phyloP scores from a whole-genome alignment of 2,888 invertebrate genomes.

The Clitarchus hookeri region DNA sequence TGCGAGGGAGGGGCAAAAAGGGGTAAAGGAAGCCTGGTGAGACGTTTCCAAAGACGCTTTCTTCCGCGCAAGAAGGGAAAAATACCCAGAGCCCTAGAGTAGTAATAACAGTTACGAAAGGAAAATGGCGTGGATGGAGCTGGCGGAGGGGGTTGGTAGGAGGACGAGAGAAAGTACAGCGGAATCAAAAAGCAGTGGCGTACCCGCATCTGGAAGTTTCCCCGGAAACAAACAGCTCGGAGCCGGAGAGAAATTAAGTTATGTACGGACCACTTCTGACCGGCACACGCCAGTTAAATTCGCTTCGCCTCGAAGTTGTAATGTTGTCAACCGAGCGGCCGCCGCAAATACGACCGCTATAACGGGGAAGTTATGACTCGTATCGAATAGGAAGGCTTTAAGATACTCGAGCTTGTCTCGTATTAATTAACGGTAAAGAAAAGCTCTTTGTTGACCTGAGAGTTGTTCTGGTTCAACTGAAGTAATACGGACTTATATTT shows the following conservation, averaged over 20 bases:
- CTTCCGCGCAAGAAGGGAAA: not conserved
- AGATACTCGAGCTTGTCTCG: not conserved
- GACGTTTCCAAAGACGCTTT: not conserved
- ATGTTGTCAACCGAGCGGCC: too few species aligned
- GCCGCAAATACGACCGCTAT: too few species aligned
- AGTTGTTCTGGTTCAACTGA: too few species aligned
- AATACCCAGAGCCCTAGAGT: not conserved
- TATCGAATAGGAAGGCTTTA: not conserved
- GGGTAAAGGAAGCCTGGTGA: not conserved
- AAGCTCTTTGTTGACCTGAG: too few species aligned
- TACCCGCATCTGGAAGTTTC: not conserved
- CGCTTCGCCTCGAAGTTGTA: not conserved
- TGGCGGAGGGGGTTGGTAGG: not conserved
- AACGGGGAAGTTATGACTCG: not conserved
- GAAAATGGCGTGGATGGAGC: not conserved
- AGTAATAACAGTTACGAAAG: not conserved
- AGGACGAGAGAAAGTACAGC: not conserved
- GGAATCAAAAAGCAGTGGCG: not conserved
- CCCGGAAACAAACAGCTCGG: not conserved
- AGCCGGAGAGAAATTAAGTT: not conserved
- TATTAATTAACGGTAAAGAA: too few species aligned
- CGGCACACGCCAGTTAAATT: not conserved
- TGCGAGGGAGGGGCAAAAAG: not conserved
- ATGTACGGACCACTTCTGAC: not conserved
- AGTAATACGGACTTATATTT: too few species aligned